Percentiles rank a stretch among this genome's conserved stretches.
Evolutionary conservation across 2,888 invertebrate species (phyloP).

Genomic region (Loripinus fragilis): DNA sequence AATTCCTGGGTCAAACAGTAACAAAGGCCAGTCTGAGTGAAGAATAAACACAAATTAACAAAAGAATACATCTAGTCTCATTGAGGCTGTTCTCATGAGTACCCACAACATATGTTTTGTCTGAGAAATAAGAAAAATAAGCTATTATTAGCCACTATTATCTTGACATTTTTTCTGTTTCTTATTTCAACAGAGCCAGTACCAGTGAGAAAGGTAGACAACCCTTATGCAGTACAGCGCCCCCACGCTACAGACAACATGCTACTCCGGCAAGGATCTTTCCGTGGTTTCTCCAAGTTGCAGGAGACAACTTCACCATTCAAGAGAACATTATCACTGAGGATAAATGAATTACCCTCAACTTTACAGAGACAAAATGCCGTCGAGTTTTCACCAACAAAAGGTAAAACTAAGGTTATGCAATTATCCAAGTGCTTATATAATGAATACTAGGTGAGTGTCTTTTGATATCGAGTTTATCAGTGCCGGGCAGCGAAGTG

Average conservation of each 20-base stretch:
- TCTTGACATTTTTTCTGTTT: neutral
- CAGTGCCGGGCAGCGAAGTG: no score
- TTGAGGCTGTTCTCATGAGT: no score
- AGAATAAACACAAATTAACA: no score
- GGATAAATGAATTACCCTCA: slow-evolving; percentile 97
- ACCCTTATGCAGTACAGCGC: slow-evolving; percentile 86
- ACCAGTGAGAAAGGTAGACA: slow-evolving; percentile 86
- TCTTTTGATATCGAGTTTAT: no score
- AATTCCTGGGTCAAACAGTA: no score
- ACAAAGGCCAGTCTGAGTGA: no score
- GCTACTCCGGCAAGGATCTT: slow-evolving; percentile 97
- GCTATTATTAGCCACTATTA: no score
- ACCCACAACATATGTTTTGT: no score
- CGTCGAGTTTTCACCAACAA: slow-evolving; percentile 71
- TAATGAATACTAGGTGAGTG: no score
- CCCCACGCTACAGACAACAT: slow-evolving; percentile 98
- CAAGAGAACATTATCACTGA: slow-evolving; percentile 98
- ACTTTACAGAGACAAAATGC: slow-evolving; percentile 91
- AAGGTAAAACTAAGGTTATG: neutral
- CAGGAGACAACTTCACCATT: slow-evolving; percentile 86
- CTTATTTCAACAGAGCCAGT: slow-evolving; percentile 82
- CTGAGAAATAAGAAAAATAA: no score
- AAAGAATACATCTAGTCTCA: no score
- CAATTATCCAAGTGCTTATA: no score
- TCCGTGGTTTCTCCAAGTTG: slow-evolving; percentile 90